Evolutionary conservation across 2,888 invertebrate genomes (phyloP).

Genomic region (Pterostichus niger): DNA sequence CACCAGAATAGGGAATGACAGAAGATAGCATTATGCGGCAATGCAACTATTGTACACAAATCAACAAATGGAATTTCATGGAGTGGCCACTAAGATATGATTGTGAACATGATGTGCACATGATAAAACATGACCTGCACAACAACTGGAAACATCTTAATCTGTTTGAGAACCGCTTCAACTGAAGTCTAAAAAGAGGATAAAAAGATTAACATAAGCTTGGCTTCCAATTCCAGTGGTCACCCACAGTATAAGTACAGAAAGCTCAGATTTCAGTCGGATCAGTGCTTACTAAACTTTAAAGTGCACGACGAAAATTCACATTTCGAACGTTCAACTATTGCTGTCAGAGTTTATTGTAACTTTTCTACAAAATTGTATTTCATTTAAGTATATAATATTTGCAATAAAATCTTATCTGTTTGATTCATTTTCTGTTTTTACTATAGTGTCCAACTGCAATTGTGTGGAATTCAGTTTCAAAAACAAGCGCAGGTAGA

Average conservation of each 20-base stretch:
- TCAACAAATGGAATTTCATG: constrained; percentile 28
- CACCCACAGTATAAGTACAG: constrained; percentile 18
- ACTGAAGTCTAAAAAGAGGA: constrained; percentile 43
- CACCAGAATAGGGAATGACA: neutral
- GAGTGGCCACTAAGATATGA: constrained; percentile 15
- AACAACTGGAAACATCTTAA: constrained; percentile 31
- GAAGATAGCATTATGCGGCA: constrained; percentile 26
- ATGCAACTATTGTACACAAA: constrained; percentile 23
- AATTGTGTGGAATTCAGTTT: no score
- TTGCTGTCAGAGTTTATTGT: no score
- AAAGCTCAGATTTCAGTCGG: neutral
- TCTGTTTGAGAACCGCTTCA: constrained; percentile 14
- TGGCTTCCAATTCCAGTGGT: constrained; percentile 11
- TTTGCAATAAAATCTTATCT: no score
- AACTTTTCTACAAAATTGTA: no score
- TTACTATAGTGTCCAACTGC: no score
- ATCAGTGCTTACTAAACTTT: no score
- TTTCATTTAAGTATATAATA: no score
- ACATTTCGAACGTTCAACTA: no score
- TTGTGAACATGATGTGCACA: neutral
- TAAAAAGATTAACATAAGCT: constrained; percentile 43
- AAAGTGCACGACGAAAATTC: no score
- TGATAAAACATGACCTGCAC: constrained; percentile 4
- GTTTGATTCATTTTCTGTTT: no score
- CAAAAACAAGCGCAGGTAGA: no score